A percentile compares a stretch with the other conserved stretches of the same genome.
Evolutionary conservation across 1,140 invertebrate species (phyloP).

Genomic region (Steinernema khuongi): DNA sequence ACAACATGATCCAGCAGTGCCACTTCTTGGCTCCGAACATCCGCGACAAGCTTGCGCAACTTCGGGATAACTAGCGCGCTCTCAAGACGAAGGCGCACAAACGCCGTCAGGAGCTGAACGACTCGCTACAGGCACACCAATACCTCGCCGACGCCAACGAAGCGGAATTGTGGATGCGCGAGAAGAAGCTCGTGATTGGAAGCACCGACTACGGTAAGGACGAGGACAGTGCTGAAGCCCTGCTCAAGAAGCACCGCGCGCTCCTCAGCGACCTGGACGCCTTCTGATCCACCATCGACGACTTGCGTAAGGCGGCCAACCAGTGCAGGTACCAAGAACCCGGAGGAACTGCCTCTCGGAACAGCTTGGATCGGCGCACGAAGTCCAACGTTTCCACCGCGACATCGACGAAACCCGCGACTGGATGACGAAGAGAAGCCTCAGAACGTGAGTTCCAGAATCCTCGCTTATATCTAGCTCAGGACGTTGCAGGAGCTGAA

Average conservation of each 20-base stretch:
- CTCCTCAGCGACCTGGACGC: conserved; percentile 93
- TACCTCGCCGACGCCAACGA: conserved; percentile 99
- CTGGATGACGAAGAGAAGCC: conserved; percentile 82
- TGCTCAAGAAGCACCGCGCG: conserved; percentile 96
- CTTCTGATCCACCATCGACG: conserved; percentile 86
- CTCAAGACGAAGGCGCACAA: conserved; percentile 66
- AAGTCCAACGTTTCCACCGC: conserved; percentile 93
- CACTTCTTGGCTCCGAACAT: conserved; percentile 58
- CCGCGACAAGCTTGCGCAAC: conserved; percentile 56
- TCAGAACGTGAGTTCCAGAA: background rate
- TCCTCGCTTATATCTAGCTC: background rate
- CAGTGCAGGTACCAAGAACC: conserved; percentile 90
- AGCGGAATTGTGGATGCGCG: conserved; percentile 96
- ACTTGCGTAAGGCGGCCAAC: conserved; percentile 82
- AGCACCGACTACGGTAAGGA: conserved; percentile 93
- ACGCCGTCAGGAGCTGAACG: conserved; percentile 90
- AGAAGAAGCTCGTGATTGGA: conserved; percentile 93
- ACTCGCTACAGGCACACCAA: conserved; percentile 93
- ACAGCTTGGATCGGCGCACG: conserved; percentile 91
- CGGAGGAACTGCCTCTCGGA: conserved; percentile 73
- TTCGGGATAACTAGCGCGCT: conserved; percentile 54
- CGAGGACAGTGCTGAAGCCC: conserved; percentile 87
- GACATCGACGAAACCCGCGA: conserved; percentile 98
- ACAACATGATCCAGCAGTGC: conserved; percentile 79
- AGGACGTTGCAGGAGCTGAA: background rate